These are phyloP conservation scores for Laticauda colubrina DNA, from an alignment of 2,113 vertebrate species.

Conservation along the genomic window DNA sequence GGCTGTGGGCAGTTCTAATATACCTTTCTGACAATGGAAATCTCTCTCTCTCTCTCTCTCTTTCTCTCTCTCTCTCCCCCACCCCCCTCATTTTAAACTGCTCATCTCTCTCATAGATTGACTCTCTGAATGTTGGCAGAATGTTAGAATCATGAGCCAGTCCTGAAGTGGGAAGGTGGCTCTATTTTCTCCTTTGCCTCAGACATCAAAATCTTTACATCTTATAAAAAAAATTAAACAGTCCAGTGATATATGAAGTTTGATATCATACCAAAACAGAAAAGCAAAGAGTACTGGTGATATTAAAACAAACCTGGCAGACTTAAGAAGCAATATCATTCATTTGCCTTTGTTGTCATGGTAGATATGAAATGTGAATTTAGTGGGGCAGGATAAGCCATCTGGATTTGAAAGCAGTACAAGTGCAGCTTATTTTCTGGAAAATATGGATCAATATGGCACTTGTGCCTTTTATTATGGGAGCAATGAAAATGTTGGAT, in stretches of 20 bases:
- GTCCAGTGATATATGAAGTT: background rate
- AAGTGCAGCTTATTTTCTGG: background rate
- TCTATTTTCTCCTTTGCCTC: background rate
- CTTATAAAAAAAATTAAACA: background rate
- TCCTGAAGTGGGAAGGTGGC: background rate
- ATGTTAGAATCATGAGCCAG: background rate
- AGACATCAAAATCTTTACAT: background rate
- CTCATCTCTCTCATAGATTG: background rate
- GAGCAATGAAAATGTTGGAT: background rate
- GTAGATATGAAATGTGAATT: background rate
- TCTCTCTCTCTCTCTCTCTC: background rate
- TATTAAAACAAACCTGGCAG: background rate
- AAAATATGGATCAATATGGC: background rate
- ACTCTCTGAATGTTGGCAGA: background rate
- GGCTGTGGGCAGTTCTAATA: background rate
- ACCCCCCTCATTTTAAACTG: background rate
- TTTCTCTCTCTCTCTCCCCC: rapidly evolving
- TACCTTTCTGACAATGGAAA: background rate
- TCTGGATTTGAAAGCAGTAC: background rate
- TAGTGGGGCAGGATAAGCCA: background rate
- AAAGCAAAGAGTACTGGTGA: background rate
- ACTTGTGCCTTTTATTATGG: background rate
- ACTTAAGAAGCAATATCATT: background rate
- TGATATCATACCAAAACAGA: background rate
- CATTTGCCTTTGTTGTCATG: background rate